phyloP scores from a whole-genome alignment of 2,888 invertebrate species.

The Drosophila nr. medialis region DNA sequence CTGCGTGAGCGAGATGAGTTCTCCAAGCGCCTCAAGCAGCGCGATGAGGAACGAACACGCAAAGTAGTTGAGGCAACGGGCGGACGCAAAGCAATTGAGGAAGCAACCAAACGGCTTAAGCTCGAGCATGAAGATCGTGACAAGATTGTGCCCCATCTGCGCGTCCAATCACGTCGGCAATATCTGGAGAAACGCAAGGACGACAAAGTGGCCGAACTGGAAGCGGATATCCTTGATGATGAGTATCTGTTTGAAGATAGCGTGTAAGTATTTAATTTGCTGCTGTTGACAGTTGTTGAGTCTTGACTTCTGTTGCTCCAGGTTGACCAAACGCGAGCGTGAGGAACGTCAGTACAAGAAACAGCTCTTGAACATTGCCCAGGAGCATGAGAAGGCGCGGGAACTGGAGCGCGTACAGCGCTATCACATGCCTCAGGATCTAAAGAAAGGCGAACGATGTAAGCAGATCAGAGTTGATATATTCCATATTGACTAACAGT shows the following conservation, averaged over 20 bases:
- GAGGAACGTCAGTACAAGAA: conserved; percentile 95
- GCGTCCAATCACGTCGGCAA: conserved; percentile 95
- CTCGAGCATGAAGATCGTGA: conserved; percentile 94
- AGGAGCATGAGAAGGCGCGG: conserved; percentile 97
- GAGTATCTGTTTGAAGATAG: conserved; percentile 96
- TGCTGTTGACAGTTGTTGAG: not conserved
- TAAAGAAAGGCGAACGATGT: conserved; percentile 90
- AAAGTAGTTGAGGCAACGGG: conserved; percentile 89
- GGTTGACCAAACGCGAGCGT: conserved; percentile 94
- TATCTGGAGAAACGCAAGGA: conserved; percentile 98
- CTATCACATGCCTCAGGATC: conserved; percentile 96
- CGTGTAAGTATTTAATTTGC: conserved; percentile 87
- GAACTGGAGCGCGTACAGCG: conserved; percentile 96
- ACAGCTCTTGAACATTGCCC: conserved; percentile 94
- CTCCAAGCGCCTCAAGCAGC: conserved; percentile 92
- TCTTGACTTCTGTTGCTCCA: conserved; percentile 75
- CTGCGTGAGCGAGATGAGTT: conserved; percentile 97
- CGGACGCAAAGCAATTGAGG: conserved; percentile 90
- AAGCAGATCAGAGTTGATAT: conserved; percentile 21
- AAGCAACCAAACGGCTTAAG: conserved; percentile 95
- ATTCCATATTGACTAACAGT: not conserved
- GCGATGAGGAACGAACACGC: conserved; percentile 94
- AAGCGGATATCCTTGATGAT: conserved; percentile 97
- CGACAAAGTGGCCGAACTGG: conserved; percentile 97
- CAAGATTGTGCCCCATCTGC: conserved; percentile 93